Base-by-base conservation (phyloP, 2,888 invertebrate species). In the Prosapia bicincta region DNA sequence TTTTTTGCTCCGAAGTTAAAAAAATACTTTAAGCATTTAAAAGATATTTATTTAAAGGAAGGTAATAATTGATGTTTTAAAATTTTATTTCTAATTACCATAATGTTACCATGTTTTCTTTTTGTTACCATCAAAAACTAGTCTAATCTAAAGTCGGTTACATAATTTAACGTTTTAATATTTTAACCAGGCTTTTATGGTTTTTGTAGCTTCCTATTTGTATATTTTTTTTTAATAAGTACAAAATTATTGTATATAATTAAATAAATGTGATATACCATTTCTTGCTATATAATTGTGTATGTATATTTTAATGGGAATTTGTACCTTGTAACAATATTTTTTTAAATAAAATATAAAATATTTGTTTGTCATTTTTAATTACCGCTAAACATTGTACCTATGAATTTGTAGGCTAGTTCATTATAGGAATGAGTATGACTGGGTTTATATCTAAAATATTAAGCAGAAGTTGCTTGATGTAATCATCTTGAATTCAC, bases 271-370 rank as follows among this genome's bases (percentile, higher is more conserved):
- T 54, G 54, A 54, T 54, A 54, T 54, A 54, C 54, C 54, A 20
- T 54, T 54, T 54, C 54, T 10, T 15, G 38, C 38, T 38, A 38
- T 38, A 3, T 38, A n/a, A n/a, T 7, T 38, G 9, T 38, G 7
- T 38, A 54, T 54, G 54, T 54, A 54, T 54, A 54, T 54, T 54
- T 54, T 54, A 13, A 54, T 54, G 54, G 54, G 54, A 54, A 54
- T 38, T 54, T 54, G 54, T 54, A 54, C 54, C 20, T 20, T 54
- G 54, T 54, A 54, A 54, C 54, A 54, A 54, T 54, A 3, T 20
- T 54, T 38, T 54, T 54, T 54, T 54, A 54, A 54, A 54, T 54
- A 54, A 54, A 54, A 54, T 54, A 54, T 54, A n/a, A 54, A 54
- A 54, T 54, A 20, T 20, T 54, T 13, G n/a, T 54, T 54, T 54